Percentiles rank a stretch among this genome's conserved stretches.
phyloP scores from a whole-genome alignment of 1,140 invertebrate species.

The Drosophila orosa region DNA sequence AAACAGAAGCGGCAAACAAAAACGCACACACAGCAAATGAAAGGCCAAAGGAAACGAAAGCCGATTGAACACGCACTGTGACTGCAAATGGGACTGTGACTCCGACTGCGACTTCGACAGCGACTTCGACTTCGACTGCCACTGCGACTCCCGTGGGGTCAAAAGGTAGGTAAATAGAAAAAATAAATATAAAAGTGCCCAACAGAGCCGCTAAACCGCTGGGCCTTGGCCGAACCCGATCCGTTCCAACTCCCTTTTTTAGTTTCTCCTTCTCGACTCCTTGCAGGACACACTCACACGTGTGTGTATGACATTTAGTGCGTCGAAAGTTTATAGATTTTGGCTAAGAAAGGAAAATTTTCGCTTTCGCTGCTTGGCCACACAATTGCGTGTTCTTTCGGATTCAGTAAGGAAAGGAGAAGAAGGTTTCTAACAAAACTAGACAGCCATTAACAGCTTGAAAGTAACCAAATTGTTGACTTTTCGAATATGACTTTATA shows the following conservation, averaged over 20 bases:
- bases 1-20: slow-evolving; percentile 21
- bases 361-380: slow-evolving; percentile 32
- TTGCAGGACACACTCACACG: slow-evolving; percentile 30
- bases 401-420: neutral
- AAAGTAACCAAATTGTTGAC: neutral
- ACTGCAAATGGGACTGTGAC: neutral
- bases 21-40: slow-evolving; percentile 1
- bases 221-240: slow-evolving; percentile 15
- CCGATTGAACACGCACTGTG: slow-evolving; percentile 65
- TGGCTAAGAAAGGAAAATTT: slow-evolving; percentile 32
- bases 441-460: neutral
- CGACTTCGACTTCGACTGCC: neutral
- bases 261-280: neutral
- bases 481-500: no score
- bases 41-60: slow-evolving; percentile 34
- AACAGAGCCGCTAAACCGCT: slow-evolving; percentile 22
- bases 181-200: slow-evolving; percentile 14
- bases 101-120: neutral
- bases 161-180: slow-evolving; percentile 8
- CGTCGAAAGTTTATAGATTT: slow-evolving; percentile 37
- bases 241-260: neutral
- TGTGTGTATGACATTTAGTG: slow-evolving; percentile 33
- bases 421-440: neutral
- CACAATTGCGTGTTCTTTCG: slow-evolving; percentile 37
- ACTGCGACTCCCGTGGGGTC: neutral